Evolutionary conservation across 2,888 invertebrate species (phyloP).

Genomic region (Platycnemis pennipes): DNA sequence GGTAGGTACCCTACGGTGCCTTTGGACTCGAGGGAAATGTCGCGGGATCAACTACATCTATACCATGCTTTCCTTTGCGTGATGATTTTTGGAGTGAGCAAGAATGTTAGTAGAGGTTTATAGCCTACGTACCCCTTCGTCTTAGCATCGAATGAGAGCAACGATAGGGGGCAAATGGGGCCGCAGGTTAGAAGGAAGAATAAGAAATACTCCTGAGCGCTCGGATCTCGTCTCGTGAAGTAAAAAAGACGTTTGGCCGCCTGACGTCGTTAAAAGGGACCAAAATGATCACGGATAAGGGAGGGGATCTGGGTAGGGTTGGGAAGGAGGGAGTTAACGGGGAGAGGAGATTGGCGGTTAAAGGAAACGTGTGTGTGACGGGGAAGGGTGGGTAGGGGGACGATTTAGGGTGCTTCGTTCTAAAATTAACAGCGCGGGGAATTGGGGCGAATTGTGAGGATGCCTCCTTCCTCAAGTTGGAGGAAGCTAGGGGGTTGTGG

Average conservation of each 20-base stretch:
- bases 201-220: neutral
- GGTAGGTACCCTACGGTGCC: too few relatives aligned
- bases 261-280: constrained; percentile 28
- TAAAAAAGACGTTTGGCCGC: neutral
- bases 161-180: too few relatives aligned
- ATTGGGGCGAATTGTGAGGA: constrained; percentile 27
- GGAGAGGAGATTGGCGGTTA: neutral
- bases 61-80: too few relatives aligned
- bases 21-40: too few relatives aligned
- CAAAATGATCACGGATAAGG: neutral
- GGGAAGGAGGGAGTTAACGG: neutral
- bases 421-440: constrained; percentile 46
- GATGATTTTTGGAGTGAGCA: too few relatives aligned
- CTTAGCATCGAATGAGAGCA: too few relatives aligned
- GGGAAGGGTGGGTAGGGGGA: neutral
- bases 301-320: neutral
- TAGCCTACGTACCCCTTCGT: neutral
- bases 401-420: constrained; percentile 23
- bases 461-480: neutral
- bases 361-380: neutral
- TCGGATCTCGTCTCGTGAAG: neutral
- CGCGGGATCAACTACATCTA: too few relatives aligned
- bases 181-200: neutral
- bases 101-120: too few relatives aligned
- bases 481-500: neutral